Conservation (phyloP, 2,797 vertebrate species). For the Champsocephalus esox region DNA sequence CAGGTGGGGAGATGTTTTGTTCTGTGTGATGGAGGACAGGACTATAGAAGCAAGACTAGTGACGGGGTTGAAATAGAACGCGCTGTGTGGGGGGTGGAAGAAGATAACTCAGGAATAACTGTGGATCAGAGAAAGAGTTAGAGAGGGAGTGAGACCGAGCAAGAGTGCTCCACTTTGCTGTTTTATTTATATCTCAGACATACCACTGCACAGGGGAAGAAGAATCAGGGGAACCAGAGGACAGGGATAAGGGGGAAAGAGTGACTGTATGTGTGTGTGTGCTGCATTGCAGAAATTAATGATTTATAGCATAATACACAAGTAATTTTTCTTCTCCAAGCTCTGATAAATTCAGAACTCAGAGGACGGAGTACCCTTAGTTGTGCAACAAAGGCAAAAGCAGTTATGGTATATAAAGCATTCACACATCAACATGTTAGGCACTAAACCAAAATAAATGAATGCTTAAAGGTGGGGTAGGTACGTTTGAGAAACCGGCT, state of each 20-base stretch:
- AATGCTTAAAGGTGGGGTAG: background rate
- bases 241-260: constrained; percentile 18
- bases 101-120: constrained; percentile 49
- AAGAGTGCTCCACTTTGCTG: constrained; percentile 69
- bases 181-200: constrained; percentile 80
- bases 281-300: constrained; percentile 48
- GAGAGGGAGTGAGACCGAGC: constrained; percentile 31
- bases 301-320: constrained; percentile 45
- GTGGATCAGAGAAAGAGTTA: constrained; percentile 34
- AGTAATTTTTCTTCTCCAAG: constrained; percentile 26
- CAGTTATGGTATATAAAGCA: constrained; percentile 7
- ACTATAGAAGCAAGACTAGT: constrained; percentile 59
- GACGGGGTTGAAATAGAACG: constrained; percentile 75
- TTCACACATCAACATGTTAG: constrained; percentile 17
- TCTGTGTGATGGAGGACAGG: constrained; percentile 74
- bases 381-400: constrained; percentile 34
- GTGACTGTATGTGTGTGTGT: constrained; percentile 23
- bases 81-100: constrained; percentile 42
- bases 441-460: background rate
- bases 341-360: constrained; percentile 14
- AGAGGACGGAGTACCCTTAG: background rate
- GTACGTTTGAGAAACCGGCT: too few species aligned
- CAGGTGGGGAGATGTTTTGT: constrained; percentile 71
- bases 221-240: constrained; percentile 19
- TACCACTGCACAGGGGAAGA: constrained; percentile 39